Evolutionary conservation across 2,113 vertebrate genomes (phyloP).

Genomic region (Oreochromis niloticus): DNA sequence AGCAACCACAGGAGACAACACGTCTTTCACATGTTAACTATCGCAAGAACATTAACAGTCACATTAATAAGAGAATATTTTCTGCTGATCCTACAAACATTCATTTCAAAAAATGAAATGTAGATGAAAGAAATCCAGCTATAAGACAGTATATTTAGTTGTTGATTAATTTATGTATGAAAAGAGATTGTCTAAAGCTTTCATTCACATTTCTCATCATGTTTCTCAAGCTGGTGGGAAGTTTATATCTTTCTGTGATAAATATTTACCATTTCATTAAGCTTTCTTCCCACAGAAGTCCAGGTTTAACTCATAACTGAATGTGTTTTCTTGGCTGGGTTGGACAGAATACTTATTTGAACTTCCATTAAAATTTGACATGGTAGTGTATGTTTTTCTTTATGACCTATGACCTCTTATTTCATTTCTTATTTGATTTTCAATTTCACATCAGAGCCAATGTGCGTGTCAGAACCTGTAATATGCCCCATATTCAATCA

Average conservation of each 20-base stretch:
- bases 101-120: background rate
- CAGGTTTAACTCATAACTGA: background rate
- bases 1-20: background rate
- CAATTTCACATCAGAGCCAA: background rate
- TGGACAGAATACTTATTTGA: background rate
- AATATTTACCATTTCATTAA: background rate
- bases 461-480: background rate
- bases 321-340: background rate
- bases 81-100: background rate
- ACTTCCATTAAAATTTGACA: background rate
- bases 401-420: background rate
- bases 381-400: background rate
- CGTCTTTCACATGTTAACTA: background rate
- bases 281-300: background rate
- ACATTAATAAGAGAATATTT: background rate
- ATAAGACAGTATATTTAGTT: background rate
- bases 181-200: background rate
- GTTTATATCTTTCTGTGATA: background rate
- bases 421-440: background rate
- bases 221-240: background rate
- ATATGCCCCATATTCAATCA: background rate
- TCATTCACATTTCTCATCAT: background rate
- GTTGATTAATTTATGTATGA: background rate
- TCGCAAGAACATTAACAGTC: background rate
- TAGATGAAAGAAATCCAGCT: background rate